Base-by-base conservation (phyloP, 2,888 invertebrate species). In the Leptinotarsa tumamoca region DNA sequence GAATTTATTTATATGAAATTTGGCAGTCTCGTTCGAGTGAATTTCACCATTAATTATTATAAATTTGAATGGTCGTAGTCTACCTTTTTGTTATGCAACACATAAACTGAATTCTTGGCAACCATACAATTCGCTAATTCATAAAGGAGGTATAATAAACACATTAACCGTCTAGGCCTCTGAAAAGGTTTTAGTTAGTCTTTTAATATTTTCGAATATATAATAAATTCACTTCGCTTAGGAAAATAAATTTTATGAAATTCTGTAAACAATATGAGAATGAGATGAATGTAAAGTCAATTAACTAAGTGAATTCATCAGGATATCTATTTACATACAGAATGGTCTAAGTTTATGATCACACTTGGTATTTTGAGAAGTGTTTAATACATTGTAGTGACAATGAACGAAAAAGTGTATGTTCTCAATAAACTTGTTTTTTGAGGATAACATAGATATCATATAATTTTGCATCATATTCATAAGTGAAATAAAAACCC, bases 51-150 rank as follows among this genome's bases (percentile, higher is more conserved):
- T 43, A 63, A 63, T 63, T 17, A 63, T 43, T 17, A 43, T 7
- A 63, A 63, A 63, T 63, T 43, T 18, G 63, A 33, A 63, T 68
- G 68, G 27, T 51, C 21, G 33, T 52, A 56, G 69, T 33, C 69
- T 69, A 69, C 43, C 54, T 69, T 43, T 69, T 50, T 58, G 58
- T 56, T 70, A 43, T 27, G 69, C 69, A 70, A 72, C 66, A 61
- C 76, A 73, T 78, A 76, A 67, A 52, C 23, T 61, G 69, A 76
- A 79, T 78, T 76, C 76, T 79, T 79, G 79, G 79, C 79, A 79
- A 50, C 4, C 61, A 54, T 52, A 76, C 79, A 76, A 72, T 67
- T 73, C 66, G 67, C 73, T 71, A 76, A 77, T 79, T 76, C 71
- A 76, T 61, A 71, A 71, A 66, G 67, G 63, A 72, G 67, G 67